Base-by-base conservation (phyloP, 2,797 vertebrate species). In the Scarus forsteni region DNA sequence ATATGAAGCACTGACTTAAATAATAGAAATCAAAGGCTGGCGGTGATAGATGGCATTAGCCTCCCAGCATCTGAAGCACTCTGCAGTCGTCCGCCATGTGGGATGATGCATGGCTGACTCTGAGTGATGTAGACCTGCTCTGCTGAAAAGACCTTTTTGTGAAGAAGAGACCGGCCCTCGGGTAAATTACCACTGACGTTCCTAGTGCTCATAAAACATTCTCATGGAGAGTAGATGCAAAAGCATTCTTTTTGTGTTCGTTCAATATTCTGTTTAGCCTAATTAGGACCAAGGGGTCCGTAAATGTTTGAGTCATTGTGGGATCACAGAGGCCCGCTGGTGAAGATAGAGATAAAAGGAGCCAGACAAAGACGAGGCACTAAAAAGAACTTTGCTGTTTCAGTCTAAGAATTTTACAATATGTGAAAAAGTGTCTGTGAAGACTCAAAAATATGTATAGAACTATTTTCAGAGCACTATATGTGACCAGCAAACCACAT, bases 261-360 rank as follows among this genome's bases (percentile, higher is more conserved):
- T 57, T 52, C 61, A 36, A 51, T 61, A 72, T 83, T 84, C 70
- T 84, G 35, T 73, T 88, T 75, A 78, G 60, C 67, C 69, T 93
- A 91, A 93, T 91, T 88, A 91, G 85, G 71, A 87, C 73, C 73
- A 71, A 19, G 77, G 77, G 76, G 63, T 82, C 75, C 75, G 65
- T 75, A 62, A 77, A 76, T 77, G 83, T 79, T 84, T 67, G 59
- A 81, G 76, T 70, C 69, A 68, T 72, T 68, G 64, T 73, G 62
- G 42, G 59, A 77, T 72, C 52, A n/a, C 16, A 3, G 53, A 68
- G 46, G 76, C 79, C 85, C n/a, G 48, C 77, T 80, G 88, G 85
- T 89, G 69, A 81, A 66, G 63, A 51, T 8, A 19, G 53, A 80
- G 70, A 84, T 89, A 68, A 89, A 88, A 88, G 80, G 48, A 58